A percentile compares a stretch with the other conserved stretches of the same genome.
These are phyloP conservation scores for Lordiphosa clarofinis DNA, from an alignment of 1,140 invertebrate species.

Conservation along the genomic window DNA sequence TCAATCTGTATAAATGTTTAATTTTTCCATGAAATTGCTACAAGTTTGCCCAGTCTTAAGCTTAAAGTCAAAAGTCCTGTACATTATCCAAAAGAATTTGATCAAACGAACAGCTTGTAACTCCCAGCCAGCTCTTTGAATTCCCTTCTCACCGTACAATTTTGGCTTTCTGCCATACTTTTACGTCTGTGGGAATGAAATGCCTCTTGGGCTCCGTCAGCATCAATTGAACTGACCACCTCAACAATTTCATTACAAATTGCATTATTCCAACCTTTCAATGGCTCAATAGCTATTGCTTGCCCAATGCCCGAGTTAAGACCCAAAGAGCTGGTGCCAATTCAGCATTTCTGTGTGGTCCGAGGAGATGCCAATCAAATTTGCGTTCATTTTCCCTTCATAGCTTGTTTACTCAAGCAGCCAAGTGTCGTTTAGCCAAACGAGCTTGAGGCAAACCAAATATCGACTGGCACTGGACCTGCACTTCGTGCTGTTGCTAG, in stretches of 20 bases:
- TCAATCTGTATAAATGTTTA: too few species aligned
- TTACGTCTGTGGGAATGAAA: too few species aligned
- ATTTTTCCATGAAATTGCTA: too few species aligned
- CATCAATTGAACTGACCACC: constrained; percentile 19
- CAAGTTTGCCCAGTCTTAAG: too few species aligned
- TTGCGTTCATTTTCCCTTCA: constrained; percentile 18
- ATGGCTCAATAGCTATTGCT: constrained; percentile 16
- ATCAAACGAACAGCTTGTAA: too few species aligned
- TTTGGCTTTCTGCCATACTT: too few species aligned
- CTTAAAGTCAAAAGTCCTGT: too few species aligned
- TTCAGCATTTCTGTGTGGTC: constrained; percentile 5
- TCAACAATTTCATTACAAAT: constrained; percentile 32
- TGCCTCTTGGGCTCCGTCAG: too few species aligned
- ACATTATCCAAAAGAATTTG: too few species aligned
- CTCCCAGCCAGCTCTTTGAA: too few species aligned
- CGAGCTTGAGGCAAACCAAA: constrained; percentile 14
- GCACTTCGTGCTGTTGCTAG: constrained; percentile 21
- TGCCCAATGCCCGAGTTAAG: constrained; percentile 9
- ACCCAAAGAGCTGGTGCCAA: constrained; percentile 6
- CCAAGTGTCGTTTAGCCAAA: constrained; percentile 57
- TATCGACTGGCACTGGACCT: constrained; percentile 7
- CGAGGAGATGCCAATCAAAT: constrained; percentile 21
- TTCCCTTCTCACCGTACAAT: too few species aligned
- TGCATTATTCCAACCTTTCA: constrained; percentile 13
- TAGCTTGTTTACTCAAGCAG: constrained; percentile 43